These are phyloP conservation scores for Isoperla grammatica DNA, from an alignment of 2,888 invertebrate genomes.

Conservation along the genomic window DNA sequence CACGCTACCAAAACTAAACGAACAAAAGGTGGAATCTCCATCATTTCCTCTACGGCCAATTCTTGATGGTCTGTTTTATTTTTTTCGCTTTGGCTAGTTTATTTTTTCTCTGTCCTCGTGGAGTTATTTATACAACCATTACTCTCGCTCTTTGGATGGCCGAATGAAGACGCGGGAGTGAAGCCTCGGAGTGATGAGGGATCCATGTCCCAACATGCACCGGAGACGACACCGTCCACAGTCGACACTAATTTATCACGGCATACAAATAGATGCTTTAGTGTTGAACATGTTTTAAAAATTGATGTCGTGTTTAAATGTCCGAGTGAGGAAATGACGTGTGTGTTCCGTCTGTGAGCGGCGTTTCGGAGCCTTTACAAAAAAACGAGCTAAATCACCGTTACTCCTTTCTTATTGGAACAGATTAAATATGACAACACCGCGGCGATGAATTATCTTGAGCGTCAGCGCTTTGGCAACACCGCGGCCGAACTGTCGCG, in stretches of 20 bases:
- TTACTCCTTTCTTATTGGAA: too few species aligned
- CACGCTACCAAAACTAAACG: too few species aligned
- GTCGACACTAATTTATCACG: constrained; percentile 2
- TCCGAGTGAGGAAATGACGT: not conserved
- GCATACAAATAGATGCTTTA: constrained; percentile 11
- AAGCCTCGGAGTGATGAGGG: too few species aligned
- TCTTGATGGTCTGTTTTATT: not conserved
- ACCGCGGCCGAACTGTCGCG: too few species aligned
- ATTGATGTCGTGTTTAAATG: not conserved
- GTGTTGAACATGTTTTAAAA: not conserved
- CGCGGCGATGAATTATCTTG: too few species aligned
- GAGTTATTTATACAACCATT: constrained; percentile 12
- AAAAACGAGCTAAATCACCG: too few species aligned
- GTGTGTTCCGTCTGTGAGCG: constrained; percentile 11
- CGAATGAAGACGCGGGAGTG: not conserved
- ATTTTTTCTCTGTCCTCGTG: constrained; percentile 3
- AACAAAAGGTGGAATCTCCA: not conserved
- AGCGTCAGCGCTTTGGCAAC: too few species aligned
- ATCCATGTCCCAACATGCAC: too few species aligned
- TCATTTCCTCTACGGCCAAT: not conserved
- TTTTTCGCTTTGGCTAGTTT: not conserved
- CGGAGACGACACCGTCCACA: too few species aligned
- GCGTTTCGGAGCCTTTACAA: too few species aligned
- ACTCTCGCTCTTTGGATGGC: constrained; percentile 1
- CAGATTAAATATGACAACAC: too few species aligned